phyloP scores from a whole-genome alignment of 1,140 invertebrate genomes.

The Proales similis region DNA sequence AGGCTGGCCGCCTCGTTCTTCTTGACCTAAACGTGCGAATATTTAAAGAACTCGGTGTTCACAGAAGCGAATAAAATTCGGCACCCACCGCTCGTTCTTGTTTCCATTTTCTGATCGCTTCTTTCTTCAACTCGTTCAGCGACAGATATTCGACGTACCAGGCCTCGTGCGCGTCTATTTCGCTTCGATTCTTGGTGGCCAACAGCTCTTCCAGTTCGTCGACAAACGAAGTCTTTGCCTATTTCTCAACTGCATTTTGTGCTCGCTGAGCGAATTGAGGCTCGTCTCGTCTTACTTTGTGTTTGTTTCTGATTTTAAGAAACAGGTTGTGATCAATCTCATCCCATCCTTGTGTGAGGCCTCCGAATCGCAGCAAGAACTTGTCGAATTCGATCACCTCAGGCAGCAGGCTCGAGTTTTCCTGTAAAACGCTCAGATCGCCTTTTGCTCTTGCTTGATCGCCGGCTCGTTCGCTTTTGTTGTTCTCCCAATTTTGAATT shows the following conservation, averaged over 20 bases:
- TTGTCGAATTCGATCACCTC: constrained; percentile 51
- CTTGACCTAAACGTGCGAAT: neutral
- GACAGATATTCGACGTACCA: constrained; percentile 50
- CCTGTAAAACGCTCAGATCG: constrained; percentile 42
- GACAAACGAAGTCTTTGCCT: constrained; percentile 46
- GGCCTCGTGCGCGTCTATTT: constrained; percentile 47
- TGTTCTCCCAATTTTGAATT: constrained; percentile 47
- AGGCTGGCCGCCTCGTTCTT: constrained; percentile 16
- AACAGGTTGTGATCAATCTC: constrained; percentile 53
- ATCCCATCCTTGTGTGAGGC: constrained; percentile 50
- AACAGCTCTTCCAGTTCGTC: constrained; percentile 44
- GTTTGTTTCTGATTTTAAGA: constrained; percentile 46
- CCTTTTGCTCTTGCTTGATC: constrained; percentile 29
- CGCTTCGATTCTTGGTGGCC: constrained; percentile 45
- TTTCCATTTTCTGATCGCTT: constrained; percentile 50
- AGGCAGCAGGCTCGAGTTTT: constrained; percentile 47
- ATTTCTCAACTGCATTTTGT: too few relatives aligned
- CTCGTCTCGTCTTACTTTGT: constrained; percentile 43
- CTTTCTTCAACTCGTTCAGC: constrained; percentile 49
- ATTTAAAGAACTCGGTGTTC: neutral
- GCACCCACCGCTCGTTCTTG: constrained; percentile 47
- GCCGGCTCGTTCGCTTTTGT: constrained; percentile 8
- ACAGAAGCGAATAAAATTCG: constrained; percentile 13
- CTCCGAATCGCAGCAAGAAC: constrained; percentile 50
- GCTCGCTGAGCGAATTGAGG: neutral